These are phyloP conservation scores for Drosophila asahinai DNA, from an alignment of 1,140 invertebrate genomes.

Conservation along the genomic window DNA sequence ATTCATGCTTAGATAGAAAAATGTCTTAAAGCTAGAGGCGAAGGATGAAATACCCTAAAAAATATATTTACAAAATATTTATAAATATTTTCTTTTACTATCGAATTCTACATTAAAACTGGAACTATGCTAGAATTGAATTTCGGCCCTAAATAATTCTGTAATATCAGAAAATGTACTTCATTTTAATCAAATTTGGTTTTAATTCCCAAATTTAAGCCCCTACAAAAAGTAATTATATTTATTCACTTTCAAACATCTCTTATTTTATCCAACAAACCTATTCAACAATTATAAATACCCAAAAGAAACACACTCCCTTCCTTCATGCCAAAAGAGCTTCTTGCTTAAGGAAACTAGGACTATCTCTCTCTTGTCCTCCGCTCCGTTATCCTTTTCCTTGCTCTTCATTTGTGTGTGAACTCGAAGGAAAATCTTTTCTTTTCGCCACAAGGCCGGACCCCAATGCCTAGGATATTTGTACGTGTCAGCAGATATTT, in stretches of 20 bases:
- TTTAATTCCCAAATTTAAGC: too few relatives aligned
- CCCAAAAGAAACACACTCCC: not conserved
- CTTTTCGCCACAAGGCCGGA: conserved; percentile 14
- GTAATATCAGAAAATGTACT: too few relatives aligned
- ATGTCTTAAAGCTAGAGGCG: not conserved
- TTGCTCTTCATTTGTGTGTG: conserved; percentile 22
- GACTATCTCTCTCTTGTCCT: not conserved
- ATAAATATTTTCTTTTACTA: too few relatives aligned
- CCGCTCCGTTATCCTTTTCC: conserved; percentile 9
- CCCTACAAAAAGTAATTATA: too few relatives aligned
- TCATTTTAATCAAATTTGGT: too few relatives aligned
- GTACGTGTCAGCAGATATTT: conserved; percentile 50
- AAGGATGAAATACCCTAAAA: not conserved
- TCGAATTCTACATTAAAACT: not conserved
- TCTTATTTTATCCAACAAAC: too few relatives aligned
- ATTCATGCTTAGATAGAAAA: not conserved
- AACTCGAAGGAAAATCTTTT: conserved; percentile 24
- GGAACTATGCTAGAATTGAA: not conserved
- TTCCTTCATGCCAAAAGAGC: not conserved
- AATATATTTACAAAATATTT: not conserved
- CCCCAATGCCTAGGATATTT: conserved; percentile 38
- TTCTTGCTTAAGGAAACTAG: conserved; percentile 3
- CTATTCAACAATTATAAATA: too few relatives aligned
- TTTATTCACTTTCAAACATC: too few relatives aligned
- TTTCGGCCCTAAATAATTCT: too few relatives aligned